Base-by-base conservation (phyloP, 2,797 vertebrate species). In the Scolopax bukidnonensis region DNA sequence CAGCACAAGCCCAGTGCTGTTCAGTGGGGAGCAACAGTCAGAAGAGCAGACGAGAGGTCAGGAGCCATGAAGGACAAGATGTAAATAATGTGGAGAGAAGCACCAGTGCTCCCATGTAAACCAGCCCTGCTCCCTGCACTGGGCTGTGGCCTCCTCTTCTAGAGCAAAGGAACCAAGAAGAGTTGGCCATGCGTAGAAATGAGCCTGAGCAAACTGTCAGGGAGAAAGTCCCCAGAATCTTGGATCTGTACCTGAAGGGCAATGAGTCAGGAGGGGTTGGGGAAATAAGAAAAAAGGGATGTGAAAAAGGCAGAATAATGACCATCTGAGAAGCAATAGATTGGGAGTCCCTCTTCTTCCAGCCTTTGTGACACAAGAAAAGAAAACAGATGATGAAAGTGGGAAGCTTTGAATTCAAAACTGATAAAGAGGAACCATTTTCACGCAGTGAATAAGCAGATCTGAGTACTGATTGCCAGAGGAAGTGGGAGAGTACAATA, bases 21-120 rank as follows among this genome's bases (percentile, higher is more conserved):
- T 90, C 36, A 51, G 36, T 56, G 53, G 51, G 32, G 61, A 92
- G 27, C 15, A 9, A 45, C 33, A 47, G 61, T 47, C 70, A 59
- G 63, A 86, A 71, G 19, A 67, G 43, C 56, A 84, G 74, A 73
- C 12, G 56, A 79, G 70, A 54, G 0, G 0, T 2, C 0, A 0
- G 51, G 45, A 90, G 12, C 47, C 30, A 7, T 14, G 36, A 87
- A 40, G 40, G 32, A 33, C 18, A 38, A 36, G 63, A 4, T 36
- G 48, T 67, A 47, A 84, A 16, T 13, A 41, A 28, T 2, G 20
- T 5, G 12, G n/a, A 75, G 70, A 53, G 75, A 38, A n/a, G 50
- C 43, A 56, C 50, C 0, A 1, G 0, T 73, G 12, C 50, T 20
- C 33, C 77, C 0, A 0, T 21, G n/a, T 38, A 32, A 82, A 19